Evolutionary conservation across 1,140 invertebrate genomes (phyloP), one percentile per base, ranked within the genome.

Genomic region (Camponotus vicinus): DNA sequence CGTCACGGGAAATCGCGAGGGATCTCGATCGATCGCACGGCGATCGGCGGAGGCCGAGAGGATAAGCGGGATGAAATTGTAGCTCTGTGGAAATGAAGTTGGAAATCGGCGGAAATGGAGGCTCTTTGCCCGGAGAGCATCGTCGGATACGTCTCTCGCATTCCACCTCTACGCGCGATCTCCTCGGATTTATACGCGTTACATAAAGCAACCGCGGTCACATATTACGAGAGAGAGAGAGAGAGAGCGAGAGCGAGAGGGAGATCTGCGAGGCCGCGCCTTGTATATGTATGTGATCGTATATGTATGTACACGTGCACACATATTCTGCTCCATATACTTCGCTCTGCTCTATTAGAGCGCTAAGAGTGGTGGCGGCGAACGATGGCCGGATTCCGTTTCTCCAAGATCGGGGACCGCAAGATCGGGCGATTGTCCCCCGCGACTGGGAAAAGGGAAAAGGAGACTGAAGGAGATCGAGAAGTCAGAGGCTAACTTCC

Each of bases 71-170:
- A 21, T 80, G 89, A 92, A 90, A 92, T 92, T 85, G 90, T 88
- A 49, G 67, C 11, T 15, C 15, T 59, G 89, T 89, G 71, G 83
- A 88, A 92, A 92, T 89, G 88, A 91, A 90, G 87, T 87, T 89
- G 85, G 89, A 93, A 94, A 94, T 93, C 89, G 91, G 71, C 92
- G 93, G 93, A 93, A 94, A 94, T 93, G 88, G 92, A 90, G 83
- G 80, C 89, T 92, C 86, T 93, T 83, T 84, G 57, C 84, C 49
- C 45, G 49, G 15, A 76, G 73, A 63, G 61, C 73, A 45, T 45
- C 76, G 42, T 85, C 45, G 42, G 49, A 1, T 6, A 11, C 52
- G 15, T 55, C 34, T 73, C 52, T 70, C 64, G n/a, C 59, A 77
- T 61, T 59, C 64, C 18, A 6, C 18, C 18, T 18, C 34, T 8